Conservation (phyloP, 1,140 invertebrate species). For the Radopholus similis region DNA sequence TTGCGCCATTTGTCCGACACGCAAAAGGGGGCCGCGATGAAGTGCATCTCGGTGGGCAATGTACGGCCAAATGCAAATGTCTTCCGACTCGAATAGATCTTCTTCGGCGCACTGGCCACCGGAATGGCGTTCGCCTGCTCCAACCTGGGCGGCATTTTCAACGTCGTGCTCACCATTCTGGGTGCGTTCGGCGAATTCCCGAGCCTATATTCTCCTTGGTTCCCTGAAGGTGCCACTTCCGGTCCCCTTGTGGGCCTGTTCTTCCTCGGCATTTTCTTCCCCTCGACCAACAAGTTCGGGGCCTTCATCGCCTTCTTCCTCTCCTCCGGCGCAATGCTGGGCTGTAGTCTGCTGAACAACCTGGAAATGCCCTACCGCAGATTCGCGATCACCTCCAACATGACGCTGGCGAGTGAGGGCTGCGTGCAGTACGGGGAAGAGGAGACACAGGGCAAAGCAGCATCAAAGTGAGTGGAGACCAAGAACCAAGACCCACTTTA, state of each 20-base stretch:
- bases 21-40: background rate
- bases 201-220: background rate
- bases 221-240: conserved; percentile 20
- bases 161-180: conserved; percentile 23
- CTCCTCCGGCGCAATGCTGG: conserved; percentile 23
- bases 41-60: background rate
- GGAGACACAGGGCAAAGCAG: background rate
- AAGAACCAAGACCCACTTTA: too few species aligned
- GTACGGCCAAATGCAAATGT: background rate
- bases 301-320: conserved; percentile 33
- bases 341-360: conserved; percentile 21
- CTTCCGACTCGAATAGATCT: conserved; percentile 1
- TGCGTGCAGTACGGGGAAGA: conserved; percentile 16
- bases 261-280: conserved; percentile 45
- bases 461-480: background rate
- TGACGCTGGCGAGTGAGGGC: background rate
- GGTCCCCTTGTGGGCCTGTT: conserved; percentile 39
- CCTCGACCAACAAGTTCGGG: conserved; percentile 34
- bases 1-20: conserved; percentile 25
- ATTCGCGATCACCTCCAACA: conserved; percentile 24
- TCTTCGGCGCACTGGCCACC: conserved; percentile 38
- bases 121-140: conserved; percentile 39
- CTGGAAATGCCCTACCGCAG: conserved; percentile 31
- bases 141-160: conserved; percentile 35
- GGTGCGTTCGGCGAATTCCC: background rate